phyloP scores from a whole-genome alignment of 2,113 vertebrate species.

The Protobothrops mucrosquamatus region DNA sequence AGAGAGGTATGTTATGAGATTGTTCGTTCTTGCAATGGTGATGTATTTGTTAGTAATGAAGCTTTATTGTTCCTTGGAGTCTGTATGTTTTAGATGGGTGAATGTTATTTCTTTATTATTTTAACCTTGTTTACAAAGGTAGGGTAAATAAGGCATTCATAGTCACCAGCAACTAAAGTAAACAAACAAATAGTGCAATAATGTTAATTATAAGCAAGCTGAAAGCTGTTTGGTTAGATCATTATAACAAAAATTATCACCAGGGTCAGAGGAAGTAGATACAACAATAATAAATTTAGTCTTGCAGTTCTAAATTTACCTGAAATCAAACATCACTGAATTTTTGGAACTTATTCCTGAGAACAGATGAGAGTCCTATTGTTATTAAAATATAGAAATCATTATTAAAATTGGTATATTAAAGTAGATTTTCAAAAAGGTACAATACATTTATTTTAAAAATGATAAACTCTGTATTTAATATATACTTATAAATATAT shows the following conservation, averaged over 20 bases:
- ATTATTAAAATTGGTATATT: too few species aligned
- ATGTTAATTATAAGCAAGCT: background rate
- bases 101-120: background rate
- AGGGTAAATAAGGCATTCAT: background rate
- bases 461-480: too few species aligned
- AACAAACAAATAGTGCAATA: background rate
- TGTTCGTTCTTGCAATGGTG: background rate
- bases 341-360: background rate
- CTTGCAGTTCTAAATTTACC: background rate
- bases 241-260: background rate
- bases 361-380: background rate
- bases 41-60: background rate
- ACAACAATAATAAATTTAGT: background rate
- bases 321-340: background rate
- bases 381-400: background rate
- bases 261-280: background rate
- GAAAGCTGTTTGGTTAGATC: background rate
- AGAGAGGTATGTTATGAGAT: background rate
- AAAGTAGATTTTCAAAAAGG: too few species aligned
- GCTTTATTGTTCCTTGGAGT: background rate
- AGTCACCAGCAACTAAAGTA: background rate
- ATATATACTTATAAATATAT: too few species aligned
- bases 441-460: too few species aligned
- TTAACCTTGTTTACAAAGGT: background rate
- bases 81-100: background rate